Evolutionary conservation across 2,113 vertebrate species (phyloP), one percentile per base, ranked within the genome.

Genomic region (Ageneiosus marmoratus): DNA sequence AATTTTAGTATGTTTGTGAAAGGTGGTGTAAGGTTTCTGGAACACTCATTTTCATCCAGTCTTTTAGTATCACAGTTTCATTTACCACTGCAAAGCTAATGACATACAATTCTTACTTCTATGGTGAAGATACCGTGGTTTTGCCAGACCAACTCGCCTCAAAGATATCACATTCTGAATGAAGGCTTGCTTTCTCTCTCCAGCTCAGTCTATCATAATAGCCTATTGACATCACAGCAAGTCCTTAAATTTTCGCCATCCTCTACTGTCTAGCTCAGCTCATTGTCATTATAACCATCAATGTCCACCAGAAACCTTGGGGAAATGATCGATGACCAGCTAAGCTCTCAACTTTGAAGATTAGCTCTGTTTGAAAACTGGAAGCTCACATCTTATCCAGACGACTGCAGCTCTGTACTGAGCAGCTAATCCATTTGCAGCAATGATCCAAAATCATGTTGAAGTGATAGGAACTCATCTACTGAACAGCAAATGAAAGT

Each of bases 41-140:
- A 18, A 10, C 32, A 24, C 5, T 37, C 50, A 2, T 55, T 53
- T 88, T 84, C 85, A 69, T 69, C 65, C 11, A 70, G 48, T 74
- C 50, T 55, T 55, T 76, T 37, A 37, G 73, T 76, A 37, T 34
- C 50, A 24, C 27, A 55, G 18, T 55, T 76, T 75, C 27, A 53
- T 53, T 75, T 76, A 55, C 50, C 29, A 37, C 73, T 76, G 16
- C 73, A 53, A 32, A 11, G 18, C 29, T 76, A 76, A 55, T 55
- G 29, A 55, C 50, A 15, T 76, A 34, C 4, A 76, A 55, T 62
- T 20, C 58, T 32, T 63, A 27, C 18, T 48, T 63, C 18, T n/a
- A 46, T 48, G 15, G 10, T 48, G 37, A n/a, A 3, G 55, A 63
- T 41, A 62, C 8, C 58, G 62, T 55, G 50, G 46, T 79, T 12